These are phyloP conservation scores for Alethe castanea DNA, from an alignment of 2,113 vertebrate species.

Conservation along the genomic window DNA sequence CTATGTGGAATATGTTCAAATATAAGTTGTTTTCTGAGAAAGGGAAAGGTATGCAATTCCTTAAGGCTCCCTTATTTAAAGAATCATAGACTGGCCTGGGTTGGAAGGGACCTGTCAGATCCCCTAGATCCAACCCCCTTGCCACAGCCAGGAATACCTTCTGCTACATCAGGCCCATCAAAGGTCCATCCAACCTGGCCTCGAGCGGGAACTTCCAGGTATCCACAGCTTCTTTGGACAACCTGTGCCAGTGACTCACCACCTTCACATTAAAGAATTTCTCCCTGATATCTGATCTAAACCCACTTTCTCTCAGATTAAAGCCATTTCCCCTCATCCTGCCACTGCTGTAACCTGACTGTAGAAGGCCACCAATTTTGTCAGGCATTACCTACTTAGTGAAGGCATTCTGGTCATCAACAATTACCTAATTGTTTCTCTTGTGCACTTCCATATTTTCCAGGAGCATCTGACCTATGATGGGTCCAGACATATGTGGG, in stretches of 20 bases:
- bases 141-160: background rate
- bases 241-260: background rate
- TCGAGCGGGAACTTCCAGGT: background rate
- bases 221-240: background rate
- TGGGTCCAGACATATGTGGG: background rate
- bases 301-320: background rate
- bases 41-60: background rate
- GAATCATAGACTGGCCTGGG: background rate
- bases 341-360: background rate
- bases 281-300: background rate
- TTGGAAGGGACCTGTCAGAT: background rate
- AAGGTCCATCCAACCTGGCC: background rate
- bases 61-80: background rate
- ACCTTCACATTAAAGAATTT: background rate
- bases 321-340: background rate
- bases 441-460: background rate
- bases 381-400: background rate
- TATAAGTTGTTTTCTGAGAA: background rate
- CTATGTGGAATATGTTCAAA: background rate
- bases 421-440: background rate
- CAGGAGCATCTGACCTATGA: background rate
- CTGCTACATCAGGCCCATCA: background rate
- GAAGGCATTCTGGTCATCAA: background rate
- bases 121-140: background rate
- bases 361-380: background rate